Evolutionary conservation across 1,140 invertebrate species (phyloP).

Genomic region (Zaprionus camerounensis): DNA sequence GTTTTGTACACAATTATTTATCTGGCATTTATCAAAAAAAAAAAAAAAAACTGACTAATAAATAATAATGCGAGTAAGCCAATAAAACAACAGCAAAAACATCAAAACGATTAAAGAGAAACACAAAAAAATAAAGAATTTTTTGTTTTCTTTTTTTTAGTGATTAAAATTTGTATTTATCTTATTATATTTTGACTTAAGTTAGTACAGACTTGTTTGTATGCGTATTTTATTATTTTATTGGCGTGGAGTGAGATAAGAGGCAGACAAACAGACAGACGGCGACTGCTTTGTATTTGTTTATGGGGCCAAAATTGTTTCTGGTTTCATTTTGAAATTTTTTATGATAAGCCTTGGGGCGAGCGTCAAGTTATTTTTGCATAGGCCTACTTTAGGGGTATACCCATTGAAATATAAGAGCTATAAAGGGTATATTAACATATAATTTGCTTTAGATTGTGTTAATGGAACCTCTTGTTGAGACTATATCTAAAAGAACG

Average conservation of each 20-base stretch:
- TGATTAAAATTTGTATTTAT: conserved; percentile 4
- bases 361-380: conserved; percentile 25
- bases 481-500: no score
- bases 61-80: conserved; percentile 13
- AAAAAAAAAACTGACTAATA: conserved; percentile 35
- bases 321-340: conserved; percentile 21
- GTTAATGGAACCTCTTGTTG: no score
- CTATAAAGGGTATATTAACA: neutral
- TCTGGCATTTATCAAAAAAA: conserved; percentile 24
- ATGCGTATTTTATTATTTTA: conserved; percentile 15
- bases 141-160: neutral
- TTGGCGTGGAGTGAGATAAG: conserved; percentile 22
- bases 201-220: neutral
- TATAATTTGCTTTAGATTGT: neutral
- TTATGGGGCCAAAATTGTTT: conserved; percentile 7
- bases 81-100: neutral
- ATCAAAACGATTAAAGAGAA: neutral
- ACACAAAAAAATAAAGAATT: neutral
- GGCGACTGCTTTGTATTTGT: conserved; percentile 3
- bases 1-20: conserved; percentile 29
- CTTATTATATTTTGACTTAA: conserved; percentile 7
- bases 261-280: neutral
- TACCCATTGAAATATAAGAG: neutral
- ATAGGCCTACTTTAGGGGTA: conserved; percentile 9
- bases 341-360: conserved; percentile 30